Evolutionary conservation across 2,113 vertebrate species (phyloP), one percentile per base, ranked within the genome.

Genomic region (Bucco capensis): DNA sequence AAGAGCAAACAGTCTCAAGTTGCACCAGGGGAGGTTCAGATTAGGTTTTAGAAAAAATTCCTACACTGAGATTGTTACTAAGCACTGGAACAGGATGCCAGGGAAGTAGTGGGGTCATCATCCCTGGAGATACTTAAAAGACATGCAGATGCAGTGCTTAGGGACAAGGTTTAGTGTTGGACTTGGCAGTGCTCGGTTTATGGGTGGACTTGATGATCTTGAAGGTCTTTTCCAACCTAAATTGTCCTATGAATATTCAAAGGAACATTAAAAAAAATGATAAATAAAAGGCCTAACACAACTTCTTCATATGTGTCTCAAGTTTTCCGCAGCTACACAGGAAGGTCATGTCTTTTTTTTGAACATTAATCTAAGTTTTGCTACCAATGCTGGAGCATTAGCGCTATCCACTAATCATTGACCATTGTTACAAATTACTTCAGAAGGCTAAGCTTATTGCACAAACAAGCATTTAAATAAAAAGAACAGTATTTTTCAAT

Each of bases 111-210:
- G 18, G 17, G 16, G 9, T n/a, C 62, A 44, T 19, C 40, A 65
- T n/a, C 21, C 30, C 30, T 23, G 21, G 22, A 37, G 56, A 12
- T 28, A 24, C 44, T 54, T 33, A 57, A 16, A 76, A 57, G 27
- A 18, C 0, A 0, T 5, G n/a, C 30, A 44, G 19, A 30, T 11
- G 14, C 23, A 14, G 40, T 0, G 1, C 31, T 64, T 23, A 21
- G 1, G 21, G 38, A 49, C 30, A 9, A 5, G 9, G 49, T 28
- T 44, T 24, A 42, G 42, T 37, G 22, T 22, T 75, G 19, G 23
- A 42, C 35, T 4, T 37, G 18, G 9, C 25, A 47, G 25, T 35
- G 14, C 5, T 23, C 31, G 18, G 60, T 46, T 38, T 8, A 70
- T 0, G n/a, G 0, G 40, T 30, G 42, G 35, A 37, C n/a, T 30